Base-by-base conservation (phyloP, 2,888 invertebrate species). In the Aethes cnicana region DNA sequence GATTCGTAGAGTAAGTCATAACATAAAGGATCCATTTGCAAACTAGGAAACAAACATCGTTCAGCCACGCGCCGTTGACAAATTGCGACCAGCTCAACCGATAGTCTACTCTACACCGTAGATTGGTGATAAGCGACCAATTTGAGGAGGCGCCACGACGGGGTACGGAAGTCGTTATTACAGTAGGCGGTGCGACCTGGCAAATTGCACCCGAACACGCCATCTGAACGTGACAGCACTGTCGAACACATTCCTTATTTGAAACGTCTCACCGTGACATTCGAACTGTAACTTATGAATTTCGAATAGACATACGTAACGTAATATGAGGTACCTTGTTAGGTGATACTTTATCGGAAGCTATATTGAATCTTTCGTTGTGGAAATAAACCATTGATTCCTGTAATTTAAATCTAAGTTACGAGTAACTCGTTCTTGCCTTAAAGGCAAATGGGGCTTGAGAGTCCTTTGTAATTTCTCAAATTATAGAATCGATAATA, bases 61-160 rank as follows among this genome's bases (percentile, higher is more conserved):
- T 72, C 72, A 63, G 63, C 68, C 63, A 63, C 65, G 63, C 63
- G 64, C 67, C 65, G 81, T 81, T 86, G 86, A 86, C 86, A 84
- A 86, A 87, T 85, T 84, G 79, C 81, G 71, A 77, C 71, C 76
- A 68, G 77, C 74, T 80, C 77, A 75, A 76, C 82, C 79, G 83
- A 84, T 82, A 84, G 80, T 81, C 81, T 78, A 83, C 77, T 81
- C 80, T 69, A 82, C 83, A 77, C 80, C 77, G 72, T 82, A 88
- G 88, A 88, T 88, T 83, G 82, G 87, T 86, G 88, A 88, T 88
- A 88, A 88, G 87, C 88, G 88, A 88, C 87, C 87, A 88, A 88
- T 88, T 88, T 84, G 81, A 85, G 87, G 84, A 87, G 88, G 87
- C 88, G 85, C 87, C 86, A 83, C 84, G 84, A 78, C 85, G 77